phyloP scores from a whole-genome alignment of 2,888 invertebrate species.

The Orthosia gracilis region DNA sequence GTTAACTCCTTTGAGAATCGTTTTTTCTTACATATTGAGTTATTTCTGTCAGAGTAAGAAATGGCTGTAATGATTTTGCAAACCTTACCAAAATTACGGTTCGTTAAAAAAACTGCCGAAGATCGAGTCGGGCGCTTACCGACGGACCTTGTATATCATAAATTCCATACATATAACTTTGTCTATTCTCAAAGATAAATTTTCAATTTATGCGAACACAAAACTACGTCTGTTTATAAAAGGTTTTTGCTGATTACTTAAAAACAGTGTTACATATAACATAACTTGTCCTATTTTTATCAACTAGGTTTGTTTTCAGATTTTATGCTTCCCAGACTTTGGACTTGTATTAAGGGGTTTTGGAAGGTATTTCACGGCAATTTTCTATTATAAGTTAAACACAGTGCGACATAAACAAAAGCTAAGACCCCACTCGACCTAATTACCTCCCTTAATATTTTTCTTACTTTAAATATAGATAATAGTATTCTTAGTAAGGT shows the following conservation, averaged over 20 bases:
- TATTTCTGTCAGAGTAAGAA: constrained; percentile 1
- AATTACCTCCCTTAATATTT: neutral
- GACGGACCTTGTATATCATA: neutral
- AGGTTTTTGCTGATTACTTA: too few relatives aligned
- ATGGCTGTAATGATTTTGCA: neutral
- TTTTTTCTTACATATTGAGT: constrained; percentile 71
- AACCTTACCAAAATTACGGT: neutral
- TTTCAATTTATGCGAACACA: too few relatives aligned
- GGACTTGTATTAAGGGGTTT: neutral
- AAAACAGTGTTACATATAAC: too few relatives aligned
- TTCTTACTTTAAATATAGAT: neutral
- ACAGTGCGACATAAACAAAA: neutral
- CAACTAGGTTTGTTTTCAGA: neutral
- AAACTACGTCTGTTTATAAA: neutral
- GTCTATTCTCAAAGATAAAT: too few relatives aligned
- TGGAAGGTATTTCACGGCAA: neutral
- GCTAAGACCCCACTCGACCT: too few relatives aligned
- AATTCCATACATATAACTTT: too few relatives aligned
- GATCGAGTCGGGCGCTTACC: neutral
- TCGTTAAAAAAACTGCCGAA: neutral
- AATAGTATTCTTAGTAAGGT: too few relatives aligned
- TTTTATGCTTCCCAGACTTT: neutral
- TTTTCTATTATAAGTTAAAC: neutral
- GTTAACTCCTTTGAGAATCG: constrained; percentile 67
- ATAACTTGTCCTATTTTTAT: too few relatives aligned